Conservation (phyloP, 2,797 vertebrate genomes). For the Manis javanica region DNA sequence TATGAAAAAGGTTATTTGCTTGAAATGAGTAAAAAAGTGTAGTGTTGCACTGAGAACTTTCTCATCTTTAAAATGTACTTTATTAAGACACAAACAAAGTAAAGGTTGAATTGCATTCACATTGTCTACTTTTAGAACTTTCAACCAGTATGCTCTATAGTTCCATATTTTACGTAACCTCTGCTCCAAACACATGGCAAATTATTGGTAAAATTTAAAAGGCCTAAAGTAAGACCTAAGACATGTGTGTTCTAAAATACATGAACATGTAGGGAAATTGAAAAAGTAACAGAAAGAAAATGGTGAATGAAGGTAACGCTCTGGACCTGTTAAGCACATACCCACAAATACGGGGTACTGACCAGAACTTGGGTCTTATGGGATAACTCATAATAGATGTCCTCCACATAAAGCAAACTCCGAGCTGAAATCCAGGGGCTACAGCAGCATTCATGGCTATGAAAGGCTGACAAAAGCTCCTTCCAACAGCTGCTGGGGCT, state of each 20-base stretch:
- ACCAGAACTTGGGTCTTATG: neutral
- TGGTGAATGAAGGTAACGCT: neutral
- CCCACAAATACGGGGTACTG: neutral
- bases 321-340: fast-evolving
- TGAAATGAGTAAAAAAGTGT: neutral
- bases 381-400: fast-evolving
- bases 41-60: neutral
- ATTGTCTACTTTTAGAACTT: neutral
- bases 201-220: neutral
- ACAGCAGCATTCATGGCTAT: neutral
- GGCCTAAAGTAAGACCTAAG: neutral
- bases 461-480: neutral
- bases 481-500: neutral
- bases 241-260: neutral
- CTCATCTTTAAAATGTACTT: neutral
- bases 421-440: neutral
- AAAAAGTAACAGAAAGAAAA: neutral
- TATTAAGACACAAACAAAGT: neutral
- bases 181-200: neutral
- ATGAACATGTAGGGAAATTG: neutral
- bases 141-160: neutral
- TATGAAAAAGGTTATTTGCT: neutral
- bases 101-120: neutral
- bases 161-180: neutral
- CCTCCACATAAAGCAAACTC: neutral